Base-by-base conservation (phyloP, 2,797 vertebrate species). In the Sebastes minor region DNA sequence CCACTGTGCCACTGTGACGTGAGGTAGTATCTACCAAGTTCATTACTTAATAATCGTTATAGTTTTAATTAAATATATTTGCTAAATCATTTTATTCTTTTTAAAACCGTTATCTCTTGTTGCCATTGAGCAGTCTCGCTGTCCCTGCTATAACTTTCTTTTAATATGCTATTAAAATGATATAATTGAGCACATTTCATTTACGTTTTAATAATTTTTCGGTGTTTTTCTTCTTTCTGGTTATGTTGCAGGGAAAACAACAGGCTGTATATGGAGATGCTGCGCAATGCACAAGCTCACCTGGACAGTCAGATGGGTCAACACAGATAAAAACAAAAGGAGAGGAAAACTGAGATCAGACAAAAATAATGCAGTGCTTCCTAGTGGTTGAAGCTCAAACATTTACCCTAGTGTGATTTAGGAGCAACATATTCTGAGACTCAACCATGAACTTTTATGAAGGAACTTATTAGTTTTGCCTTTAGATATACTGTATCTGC, bases 251-350 rank as follows among this genome's bases (percentile, higher is more conserved):
- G 94, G 82, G 94, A 95, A 82, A 95, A 93, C 85, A 91, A 83
- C 86, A 90, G 85, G 30, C 30, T 88, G 55, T 95, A 95, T 56
- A 92, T 92, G 91, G 93, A 96, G 23, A 95, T 94, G 92, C 85
- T 95, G 69, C 90, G 86, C 22, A 91, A 93, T 30, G 78, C 88
- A 5, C 81, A 80, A 56, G 92, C 90, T 83, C 92, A 95, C 71
- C 82, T 95, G 71, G 90, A 95, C 71, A 89, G 85, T 52, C 92
- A 93, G 12, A 92, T 70, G 0, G 81, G 88, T 2, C 22, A 27
- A 64, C 88, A 86, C 6, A 75, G 72, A 86, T 90, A 89, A 80
- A 78, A 30, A 60, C 7, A 6, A 20, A 22, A 46, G 25, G 25
- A n/a, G 2, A 61, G 22, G 22, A 27, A 53, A 23, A 38, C 27